Conservation (phyloP, 53 echinoderm and acorn worm genomes). For the Holothuria scabra region DNA sequence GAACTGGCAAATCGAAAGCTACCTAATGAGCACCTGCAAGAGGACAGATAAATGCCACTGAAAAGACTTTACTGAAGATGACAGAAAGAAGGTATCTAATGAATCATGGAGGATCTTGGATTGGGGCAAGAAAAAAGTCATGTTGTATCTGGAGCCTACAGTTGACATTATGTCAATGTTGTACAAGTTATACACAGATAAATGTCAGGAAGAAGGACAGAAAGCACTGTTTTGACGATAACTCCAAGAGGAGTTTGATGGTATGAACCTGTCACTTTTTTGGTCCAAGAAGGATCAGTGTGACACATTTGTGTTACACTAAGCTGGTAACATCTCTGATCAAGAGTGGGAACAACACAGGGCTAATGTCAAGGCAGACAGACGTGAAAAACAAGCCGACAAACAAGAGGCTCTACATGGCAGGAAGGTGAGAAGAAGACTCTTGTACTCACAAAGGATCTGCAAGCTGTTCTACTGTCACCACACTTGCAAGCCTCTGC, state of each 20-base stretch:
- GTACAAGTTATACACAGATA: constrained; percentile 37
- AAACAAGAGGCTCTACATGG: constrained; percentile 4
- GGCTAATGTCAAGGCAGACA: constrained; percentile 40
- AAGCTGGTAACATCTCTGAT: constrained; percentile 43
- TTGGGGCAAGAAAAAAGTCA: constrained; percentile 46
- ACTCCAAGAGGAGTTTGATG: neutral
- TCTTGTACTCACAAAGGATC: constrained; percentile 51
- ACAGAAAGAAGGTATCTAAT: constrained; percentile 25
- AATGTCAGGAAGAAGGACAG: constrained; percentile 29
- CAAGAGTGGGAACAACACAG: constrained; percentile 44
- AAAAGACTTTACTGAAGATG: constrained; percentile 25
- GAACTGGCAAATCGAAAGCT: no score
- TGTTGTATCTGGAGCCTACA: constrained; percentile 38
- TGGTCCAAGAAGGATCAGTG: constrained; percentile 47
- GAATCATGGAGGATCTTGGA: constrained; percentile 41
- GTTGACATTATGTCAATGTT: no score
- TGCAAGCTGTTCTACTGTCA: constrained; percentile 58
- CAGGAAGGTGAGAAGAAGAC: constrained; percentile 49
- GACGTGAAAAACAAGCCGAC: constrained; percentile 43
- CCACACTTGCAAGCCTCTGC: constrained; percentile 57
- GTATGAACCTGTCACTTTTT: constrained; percentile 45
- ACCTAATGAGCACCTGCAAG: constrained; percentile 29
- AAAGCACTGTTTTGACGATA: constrained; percentile 44
- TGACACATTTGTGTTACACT: constrained; percentile 57
- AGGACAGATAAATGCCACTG: constrained; percentile 46